Base-by-base conservation (phyloP, 2,113 vertebrate genomes). In the Enhydra lutris region DNA sequence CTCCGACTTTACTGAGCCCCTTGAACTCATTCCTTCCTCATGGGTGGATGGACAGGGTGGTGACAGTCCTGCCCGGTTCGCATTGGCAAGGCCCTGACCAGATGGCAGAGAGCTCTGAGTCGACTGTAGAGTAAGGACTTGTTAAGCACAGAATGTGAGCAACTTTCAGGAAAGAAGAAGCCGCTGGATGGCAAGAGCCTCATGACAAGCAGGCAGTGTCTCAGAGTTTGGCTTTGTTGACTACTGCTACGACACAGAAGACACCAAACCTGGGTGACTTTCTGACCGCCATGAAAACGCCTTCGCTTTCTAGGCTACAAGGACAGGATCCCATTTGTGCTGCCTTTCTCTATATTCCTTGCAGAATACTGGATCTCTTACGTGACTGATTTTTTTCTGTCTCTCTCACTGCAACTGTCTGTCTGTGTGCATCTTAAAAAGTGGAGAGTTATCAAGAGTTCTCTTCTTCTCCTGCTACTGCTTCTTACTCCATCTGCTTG, bases 151-250 rank as follows among this genome's bases (percentile, higher is more conserved):
- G 73, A 79, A 73, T 9, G 31, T 7, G 74, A 94, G 9, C 67
- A 91, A 20, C 73, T 91, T 89, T 91, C 63, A 88, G 89, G 95
- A 95, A 90, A 94, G 63, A 80, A 97, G 94, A 91, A 79, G 93
- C 90, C 36, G 8, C 81, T 23, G 76, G 85, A 57, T 23, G 29
- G 47, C 81, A 74, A 67, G 67, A 78, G 45, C 4, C 65, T 65
- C 3, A 0, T 50, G 71, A 95, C 8, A 2, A 52, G 71, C 95
- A 93, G 78, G 59, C 95, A 93, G 78, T 73, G 52, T 81, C 69
- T 89, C 57, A 1, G 45, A 93, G 76, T 47, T 52, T 12, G 26
- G 65, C 55, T 79, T 92, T 39, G 89, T 29, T 55, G 83, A 50
- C 36, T 23, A 55, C 50, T 36, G 3, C 84, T 47, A 4, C 20